Evolutionary conservation across 2,797 vertebrate species (phyloP), one percentile per base, ranked within the genome.

Genomic region (Betta splendens): DNA sequence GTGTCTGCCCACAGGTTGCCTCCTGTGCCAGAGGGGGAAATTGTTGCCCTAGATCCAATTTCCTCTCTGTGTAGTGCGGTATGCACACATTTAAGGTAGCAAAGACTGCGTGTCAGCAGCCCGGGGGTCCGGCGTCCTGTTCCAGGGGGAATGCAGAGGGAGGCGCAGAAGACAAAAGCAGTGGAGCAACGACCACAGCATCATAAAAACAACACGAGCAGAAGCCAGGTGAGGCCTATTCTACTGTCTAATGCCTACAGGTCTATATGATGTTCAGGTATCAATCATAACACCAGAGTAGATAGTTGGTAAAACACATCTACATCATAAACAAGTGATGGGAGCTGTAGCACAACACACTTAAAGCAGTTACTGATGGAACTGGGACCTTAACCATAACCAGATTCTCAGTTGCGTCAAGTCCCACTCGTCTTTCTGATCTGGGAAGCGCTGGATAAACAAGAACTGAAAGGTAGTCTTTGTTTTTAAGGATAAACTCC

Each of bases 81-180:
- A 79, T 72, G 77, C 71, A 79, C 80, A 73, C 33, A n/a, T 80
- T 84, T 82, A 67, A 79, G 68, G 89, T 79, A 73, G 81, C 77
- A 73, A 79, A 47, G 56, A 77, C 75, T 76, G 50, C 49, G 53
- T 29, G 73, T 80, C 60, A 79, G 83, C 59, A 73, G 79, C 81
- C 82, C 48, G 50, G 37, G n/a, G 83, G 87, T 71, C 39, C 40
- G 60, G 61, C 58, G 62, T 73, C 28, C 44, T 55, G 61, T 23
- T 51, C 56, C 48, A 50, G 28, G 31, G 59, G 49, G 57, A 64
- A 67, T 26, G 33, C 35, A 65, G 42, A 44, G 3, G 28, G 39
- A 50, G 56, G 42, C 11, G 10, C 48, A 39, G 9, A 45, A 28
- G 36, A 50, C 17, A 35, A n/a, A 42, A 26, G 9, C 16, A 43